These are phyloP conservation scores for Blastobasis lacticolella DNA, from an alignment of 2,888 invertebrate species.

Conservation along the genomic window DNA sequence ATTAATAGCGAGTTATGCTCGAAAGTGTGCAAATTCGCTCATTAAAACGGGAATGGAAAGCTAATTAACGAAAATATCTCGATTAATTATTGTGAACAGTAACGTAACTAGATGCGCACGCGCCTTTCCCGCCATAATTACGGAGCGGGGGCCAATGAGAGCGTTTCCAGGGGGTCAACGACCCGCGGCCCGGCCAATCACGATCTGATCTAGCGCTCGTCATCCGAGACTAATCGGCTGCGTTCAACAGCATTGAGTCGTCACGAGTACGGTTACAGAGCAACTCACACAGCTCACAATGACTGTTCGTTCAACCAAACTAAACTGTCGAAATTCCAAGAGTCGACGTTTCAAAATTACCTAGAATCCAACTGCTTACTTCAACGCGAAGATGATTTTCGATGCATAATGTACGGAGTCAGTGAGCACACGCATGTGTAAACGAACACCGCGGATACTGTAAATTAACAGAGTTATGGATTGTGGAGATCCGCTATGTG, in stretches of 20 bases:
- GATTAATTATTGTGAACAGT: slow-evolving; percentile 11
- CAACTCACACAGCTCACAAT: not conserved
- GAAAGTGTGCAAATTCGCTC: too few species aligned
- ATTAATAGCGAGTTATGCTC: too few species aligned
- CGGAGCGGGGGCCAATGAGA: slow-evolving; percentile 20
- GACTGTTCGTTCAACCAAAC: not conserved
- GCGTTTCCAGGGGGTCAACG: slow-evolving; percentile 45
- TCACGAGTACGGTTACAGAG: slow-evolving; percentile 32
- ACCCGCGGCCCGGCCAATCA: slow-evolving; percentile 45
- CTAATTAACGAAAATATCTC: slow-evolving; percentile 4
- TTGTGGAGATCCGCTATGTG: too few species aligned
- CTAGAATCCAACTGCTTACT: too few species aligned
- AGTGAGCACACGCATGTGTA: too few species aligned
- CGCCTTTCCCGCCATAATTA: slow-evolving; percentile 17
- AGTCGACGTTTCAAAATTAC: too few species aligned
- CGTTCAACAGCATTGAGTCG: slow-evolving; percentile 37
- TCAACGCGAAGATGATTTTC: too few species aligned
- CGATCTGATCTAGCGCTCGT: slow-evolving; percentile 41
- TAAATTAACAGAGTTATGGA: too few species aligned
- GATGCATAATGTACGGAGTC: too few species aligned
- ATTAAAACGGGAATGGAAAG: not conserved
- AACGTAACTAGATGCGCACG: slow-evolving; percentile 19
- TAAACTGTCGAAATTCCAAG: slow-evolving; percentile 1
- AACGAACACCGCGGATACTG: too few species aligned
- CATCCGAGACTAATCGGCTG: slow-evolving; percentile 58